Conservation (phyloP, 2,113 vertebrate species). For the Chrysochloris asiatica region DNA sequence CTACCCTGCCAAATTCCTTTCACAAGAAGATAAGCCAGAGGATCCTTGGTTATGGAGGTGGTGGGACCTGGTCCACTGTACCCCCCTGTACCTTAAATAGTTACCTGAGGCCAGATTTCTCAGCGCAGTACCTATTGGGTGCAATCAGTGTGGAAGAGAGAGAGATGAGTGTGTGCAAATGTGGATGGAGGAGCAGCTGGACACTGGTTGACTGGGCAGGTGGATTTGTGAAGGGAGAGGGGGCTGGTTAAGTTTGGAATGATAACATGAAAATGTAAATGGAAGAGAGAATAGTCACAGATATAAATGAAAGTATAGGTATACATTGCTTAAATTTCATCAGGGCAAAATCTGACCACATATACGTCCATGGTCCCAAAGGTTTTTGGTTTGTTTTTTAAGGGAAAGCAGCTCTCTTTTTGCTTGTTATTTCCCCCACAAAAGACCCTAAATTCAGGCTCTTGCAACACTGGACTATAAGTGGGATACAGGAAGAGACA, state of each 20-base stretch:
- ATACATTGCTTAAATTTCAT: neutral
- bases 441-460: neutral
- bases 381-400: too few species aligned
- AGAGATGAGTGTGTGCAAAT: neutral
- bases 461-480: neutral
- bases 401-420: neutral
- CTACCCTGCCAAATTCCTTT: slow-evolving; percentile 26
- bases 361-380: neutral
- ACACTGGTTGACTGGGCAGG: neutral
- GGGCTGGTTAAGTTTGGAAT: slow-evolving; percentile 34
- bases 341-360: neutral
- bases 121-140: slow-evolving; percentile 25
- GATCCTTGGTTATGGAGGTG: too few species aligned
- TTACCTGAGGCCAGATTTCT: slow-evolving; percentile 20
- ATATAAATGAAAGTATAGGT: neutral
- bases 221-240: slow-evolving; percentile 34
- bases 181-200: slow-evolving; percentile 23
- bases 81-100: neutral
- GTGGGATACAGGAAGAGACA: neutral
- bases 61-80: neutral
- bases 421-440: too few species aligned
- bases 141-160: neutral
- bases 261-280: neutral
- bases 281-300: neutral
- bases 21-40: slow-evolving; percentile 56